These are phyloP conservation scores for Meghimatium bilineatum DNA, from an alignment of 2,888 invertebrate species.

Conservation along the genomic window DNA sequence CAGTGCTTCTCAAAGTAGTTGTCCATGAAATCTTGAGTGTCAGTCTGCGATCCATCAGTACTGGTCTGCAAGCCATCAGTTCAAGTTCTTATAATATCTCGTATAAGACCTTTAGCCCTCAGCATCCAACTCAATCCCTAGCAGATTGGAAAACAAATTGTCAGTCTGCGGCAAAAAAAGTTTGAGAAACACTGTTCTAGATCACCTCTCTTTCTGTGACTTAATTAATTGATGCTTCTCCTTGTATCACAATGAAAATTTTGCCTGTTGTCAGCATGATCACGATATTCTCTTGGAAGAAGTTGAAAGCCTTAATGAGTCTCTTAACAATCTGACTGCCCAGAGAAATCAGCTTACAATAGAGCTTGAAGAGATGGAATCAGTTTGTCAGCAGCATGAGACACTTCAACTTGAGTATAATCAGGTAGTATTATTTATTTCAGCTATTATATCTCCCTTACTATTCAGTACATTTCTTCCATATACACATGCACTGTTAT, in stretches of 20 bases:
- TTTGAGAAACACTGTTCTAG: too few species aligned
- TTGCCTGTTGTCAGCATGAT: constrained; percentile 57
- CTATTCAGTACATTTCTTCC: too few species aligned
- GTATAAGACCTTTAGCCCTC: too few species aligned
- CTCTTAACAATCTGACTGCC: constrained; percentile 21
- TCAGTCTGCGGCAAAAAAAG: too few species aligned
- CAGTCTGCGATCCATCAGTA: too few species aligned
- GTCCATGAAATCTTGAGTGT: too few species aligned
- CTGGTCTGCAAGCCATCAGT: too few species aligned
- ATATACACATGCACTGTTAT: too few species aligned
- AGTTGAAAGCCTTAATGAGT: constrained; percentile 65
- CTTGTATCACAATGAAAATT: background rate
- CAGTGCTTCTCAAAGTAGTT: too few species aligned
- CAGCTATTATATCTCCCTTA: background rate
- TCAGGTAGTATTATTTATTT: constrained; percentile 54
- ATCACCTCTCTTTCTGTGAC: background rate
- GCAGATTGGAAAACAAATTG: too few species aligned
- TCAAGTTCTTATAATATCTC: too few species aligned
- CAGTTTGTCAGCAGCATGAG: constrained; percentile 61
- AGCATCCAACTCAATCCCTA: too few species aligned
- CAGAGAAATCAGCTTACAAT: constrained; percentile 58
- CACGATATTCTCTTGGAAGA: constrained; percentile 69
- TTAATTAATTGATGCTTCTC: background rate
- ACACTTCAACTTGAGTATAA: constrained; percentile 66
- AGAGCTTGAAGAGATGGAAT: constrained; percentile 65